Evolutionary conservation across 1,140 invertebrate genomes (phyloP).

Genomic region (Sesamia nonagrioides): DNA sequence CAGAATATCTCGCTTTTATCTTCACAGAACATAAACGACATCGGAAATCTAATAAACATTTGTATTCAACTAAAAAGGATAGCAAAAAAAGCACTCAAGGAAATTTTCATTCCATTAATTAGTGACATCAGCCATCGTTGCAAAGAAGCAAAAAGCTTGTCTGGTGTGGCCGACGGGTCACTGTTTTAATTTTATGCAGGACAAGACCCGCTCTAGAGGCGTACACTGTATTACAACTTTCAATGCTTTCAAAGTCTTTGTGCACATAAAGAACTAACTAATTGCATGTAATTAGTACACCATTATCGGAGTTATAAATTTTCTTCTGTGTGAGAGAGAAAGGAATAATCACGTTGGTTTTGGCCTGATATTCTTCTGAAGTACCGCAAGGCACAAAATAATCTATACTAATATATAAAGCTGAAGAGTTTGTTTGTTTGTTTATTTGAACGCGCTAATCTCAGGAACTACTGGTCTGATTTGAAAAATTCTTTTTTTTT

Average conservation of each 20-base stretch:
- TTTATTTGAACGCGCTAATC: no score
- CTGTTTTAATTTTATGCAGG: constrained; percentile 29
- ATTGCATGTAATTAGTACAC: not conserved
- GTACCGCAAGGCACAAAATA: no score
- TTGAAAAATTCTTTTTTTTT: no score
- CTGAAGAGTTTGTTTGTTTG: no score
- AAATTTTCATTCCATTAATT: constrained; percentile 19
- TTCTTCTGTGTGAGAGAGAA: not conserved
- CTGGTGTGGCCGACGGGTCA: not conserved
- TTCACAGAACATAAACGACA: no score
- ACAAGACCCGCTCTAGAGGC: constrained; percentile 1
- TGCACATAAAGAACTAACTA: constrained; percentile 5
- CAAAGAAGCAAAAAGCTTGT: constrained; percentile 9
- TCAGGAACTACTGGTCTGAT: no score
- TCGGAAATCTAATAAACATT: not conserved
- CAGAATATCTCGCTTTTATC: no score
- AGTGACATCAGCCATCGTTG: not conserved
- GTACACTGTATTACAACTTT: constrained; percentile 8
- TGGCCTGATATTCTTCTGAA: not conserved
- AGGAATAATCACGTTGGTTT: not conserved
- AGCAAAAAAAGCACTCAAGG: not conserved
- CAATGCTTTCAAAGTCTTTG: constrained; percentile 15
- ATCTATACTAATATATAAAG: no score
- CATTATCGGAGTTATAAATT: not conserved
- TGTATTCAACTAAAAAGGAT: not conserved